Evolutionary conservation across 2,797 vertebrate species (phyloP).

Genomic region (Catharus ustulatus): DNA sequence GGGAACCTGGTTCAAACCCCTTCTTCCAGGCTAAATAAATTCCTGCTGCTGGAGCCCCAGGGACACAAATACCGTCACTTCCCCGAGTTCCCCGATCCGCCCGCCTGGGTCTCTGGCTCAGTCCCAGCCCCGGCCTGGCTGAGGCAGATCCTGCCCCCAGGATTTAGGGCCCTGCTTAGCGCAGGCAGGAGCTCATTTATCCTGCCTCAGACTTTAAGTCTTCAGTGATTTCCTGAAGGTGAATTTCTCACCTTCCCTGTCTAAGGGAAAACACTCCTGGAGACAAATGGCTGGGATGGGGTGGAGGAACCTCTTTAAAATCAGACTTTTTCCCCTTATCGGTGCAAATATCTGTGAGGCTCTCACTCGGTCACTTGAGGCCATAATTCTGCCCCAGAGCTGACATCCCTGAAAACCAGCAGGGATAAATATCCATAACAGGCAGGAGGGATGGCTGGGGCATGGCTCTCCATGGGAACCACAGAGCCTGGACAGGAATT

Average conservation of each 20-base stretch:
- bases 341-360: not conserved
- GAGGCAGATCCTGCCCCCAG: not conserved
- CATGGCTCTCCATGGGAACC: not conserved
- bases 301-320: not conserved
- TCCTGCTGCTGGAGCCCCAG: not conserved
- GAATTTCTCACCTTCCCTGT: slow-evolving; percentile 5
- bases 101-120: not conserved
- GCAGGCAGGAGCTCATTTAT: not conserved
- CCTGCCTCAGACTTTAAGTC: not conserved
- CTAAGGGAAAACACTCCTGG: not conserved
- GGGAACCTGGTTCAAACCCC: not conserved
- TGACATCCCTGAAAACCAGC: not conserved
- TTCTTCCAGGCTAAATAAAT: not conserved
- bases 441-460: not conserved
- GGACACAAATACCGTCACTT: accelerated
- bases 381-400: not conserved
- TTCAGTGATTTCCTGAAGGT: not conserved
- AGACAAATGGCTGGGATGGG: not conserved
- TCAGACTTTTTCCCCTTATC: not conserved
- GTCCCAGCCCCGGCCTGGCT: not conserved
- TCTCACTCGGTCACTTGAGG: not conserved
- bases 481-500: not conserved
- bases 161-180: not conserved
- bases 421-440: not conserved
- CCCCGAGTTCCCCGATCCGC: accelerated